Evolutionary conservation across 2,113 vertebrate species (phyloP).

Genomic region (Varanus salvator): DNA sequence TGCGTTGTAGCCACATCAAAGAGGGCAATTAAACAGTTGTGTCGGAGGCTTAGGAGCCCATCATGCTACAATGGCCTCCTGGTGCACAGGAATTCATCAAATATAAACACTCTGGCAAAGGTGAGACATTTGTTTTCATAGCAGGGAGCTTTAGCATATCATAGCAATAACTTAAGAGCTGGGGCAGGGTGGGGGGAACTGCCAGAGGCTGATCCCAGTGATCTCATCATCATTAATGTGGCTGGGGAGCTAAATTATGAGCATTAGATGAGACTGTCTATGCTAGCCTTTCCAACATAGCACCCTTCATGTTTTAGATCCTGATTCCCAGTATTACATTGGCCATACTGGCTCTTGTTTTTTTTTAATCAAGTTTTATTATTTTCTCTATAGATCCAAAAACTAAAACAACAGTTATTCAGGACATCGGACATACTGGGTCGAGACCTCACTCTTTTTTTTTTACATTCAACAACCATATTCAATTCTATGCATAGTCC

Average conservation of each 20-base stretch:
- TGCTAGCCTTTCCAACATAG: not conserved
- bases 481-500: too few relatives aligned
- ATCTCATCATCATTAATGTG: not conserved
- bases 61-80: constrained; percentile 11
- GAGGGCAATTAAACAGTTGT: constrained; percentile 24
- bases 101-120: constrained; percentile 1
- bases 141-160: constrained; percentile 6
- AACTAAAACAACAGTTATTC: too few relatives aligned
- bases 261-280: too few relatives aligned
- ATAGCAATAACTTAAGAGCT: not conserved
- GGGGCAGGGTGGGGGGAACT: too few relatives aligned
- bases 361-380: too few relatives aligned
- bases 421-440: too few relatives aligned
- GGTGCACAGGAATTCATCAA: not conserved
- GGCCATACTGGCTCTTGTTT: not conserved
- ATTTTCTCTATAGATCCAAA: too few relatives aligned
- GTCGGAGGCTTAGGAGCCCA: constrained; percentile 23
- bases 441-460: too few relatives aligned
- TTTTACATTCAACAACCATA: too few relatives aligned
- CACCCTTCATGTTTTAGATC: not conserved
- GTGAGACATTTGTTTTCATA: constrained; percentile 17
- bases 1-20: constrained; percentile 30
- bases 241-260: not conserved
- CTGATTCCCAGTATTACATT: not conserved
- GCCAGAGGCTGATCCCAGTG: not conserved